Evolutionary conservation across 37 sponge, comb jelly and placozoan species (phyloP).

Genomic region (Spongilla lacustris): DNA sequence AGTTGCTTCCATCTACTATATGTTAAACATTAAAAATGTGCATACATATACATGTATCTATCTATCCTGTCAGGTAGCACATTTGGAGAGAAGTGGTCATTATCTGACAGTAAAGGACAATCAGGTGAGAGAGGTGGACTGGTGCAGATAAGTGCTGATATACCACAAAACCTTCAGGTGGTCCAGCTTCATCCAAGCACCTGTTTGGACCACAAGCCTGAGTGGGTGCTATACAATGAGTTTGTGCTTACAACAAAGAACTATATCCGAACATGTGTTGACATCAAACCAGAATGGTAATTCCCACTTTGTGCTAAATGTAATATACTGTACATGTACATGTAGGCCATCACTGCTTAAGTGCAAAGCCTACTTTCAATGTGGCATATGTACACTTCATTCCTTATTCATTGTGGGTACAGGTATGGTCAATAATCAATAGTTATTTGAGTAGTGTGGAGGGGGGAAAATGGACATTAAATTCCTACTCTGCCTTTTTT

Average conservation of each 20-base stretch:
- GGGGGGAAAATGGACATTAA: no score
- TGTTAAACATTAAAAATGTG: not conserved
- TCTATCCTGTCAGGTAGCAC: constrained; percentile 80
- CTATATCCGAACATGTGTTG: constrained; percentile 97
- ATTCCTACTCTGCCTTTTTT: no score
- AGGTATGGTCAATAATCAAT: no score
- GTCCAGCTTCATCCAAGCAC: constrained; percentile 99
- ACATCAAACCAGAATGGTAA: constrained; percentile 98
- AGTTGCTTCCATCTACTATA: not conserved
- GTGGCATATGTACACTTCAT: no score
- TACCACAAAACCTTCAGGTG: constrained; percentile 53
- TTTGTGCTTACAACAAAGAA: constrained; percentile 99
- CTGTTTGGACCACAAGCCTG: constrained; percentile 99
- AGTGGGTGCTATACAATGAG: constrained; percentile 99
- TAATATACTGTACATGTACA: no score
- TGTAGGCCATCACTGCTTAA: no score
- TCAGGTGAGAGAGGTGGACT: constrained; percentile 53
- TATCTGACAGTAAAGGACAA: constrained; percentile 98
- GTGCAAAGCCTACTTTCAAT: no score
- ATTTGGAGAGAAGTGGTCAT: constrained; percentile 95
- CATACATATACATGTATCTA: constrained; percentile 1
- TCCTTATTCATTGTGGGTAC: no score
- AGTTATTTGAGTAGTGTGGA: no score
- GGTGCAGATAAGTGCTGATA: no score
- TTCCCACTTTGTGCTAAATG: no score